Evolutionary conservation across 1,140 invertebrate species (phyloP), one percentile per base, ranked within the genome.

Genomic region (Hyles vespertilio): DNA sequence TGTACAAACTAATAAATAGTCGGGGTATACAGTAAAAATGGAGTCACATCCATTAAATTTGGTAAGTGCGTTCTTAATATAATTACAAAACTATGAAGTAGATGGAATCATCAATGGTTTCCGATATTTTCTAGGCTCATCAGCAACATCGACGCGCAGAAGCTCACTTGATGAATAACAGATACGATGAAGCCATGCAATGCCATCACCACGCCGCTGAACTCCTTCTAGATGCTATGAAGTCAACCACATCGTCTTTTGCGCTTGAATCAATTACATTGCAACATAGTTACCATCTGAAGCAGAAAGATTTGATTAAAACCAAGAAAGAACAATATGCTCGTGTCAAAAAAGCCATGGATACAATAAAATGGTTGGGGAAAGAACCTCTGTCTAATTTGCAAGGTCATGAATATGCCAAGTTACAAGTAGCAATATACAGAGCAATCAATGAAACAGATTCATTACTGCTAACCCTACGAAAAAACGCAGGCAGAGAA

Each of bases 381-480:
- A 89, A 90, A 76, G 82, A 90, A 54, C 67, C 79, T 32, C 58
- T 76, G 62, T 58, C 67, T 56, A 74, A 79, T 77, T 11, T 74
- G 47, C 67, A 77, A 57, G 46, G 67, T 57, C 72, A 86, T 89
- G 55, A 91, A 79, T 62, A 79, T 70, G 61, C 85, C 67, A 71
- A 88, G 79, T 54, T 92, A 45, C 89, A 91, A 65, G 72, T 91
- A 51, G 89, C 87, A 22, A 92, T 92, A 74, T 92, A 90, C 65
- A 91, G 84, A 79, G 90, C 90, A 32, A 92, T 93, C 59, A 91
- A 93, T 67, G 92, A 93, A 71, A 91, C 92, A 12, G 92, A 93
- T 66, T 90, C 89, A 59, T 78, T 93, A n/a, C 69, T 92, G 32
- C 77, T 85, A 10, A 63, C 84, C n/a, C 73, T 92, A 45, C 68